Evolutionary conservation across 23 tunicate genomes (phyloP).

Genomic region (Phallusia fumigata): DNA sequence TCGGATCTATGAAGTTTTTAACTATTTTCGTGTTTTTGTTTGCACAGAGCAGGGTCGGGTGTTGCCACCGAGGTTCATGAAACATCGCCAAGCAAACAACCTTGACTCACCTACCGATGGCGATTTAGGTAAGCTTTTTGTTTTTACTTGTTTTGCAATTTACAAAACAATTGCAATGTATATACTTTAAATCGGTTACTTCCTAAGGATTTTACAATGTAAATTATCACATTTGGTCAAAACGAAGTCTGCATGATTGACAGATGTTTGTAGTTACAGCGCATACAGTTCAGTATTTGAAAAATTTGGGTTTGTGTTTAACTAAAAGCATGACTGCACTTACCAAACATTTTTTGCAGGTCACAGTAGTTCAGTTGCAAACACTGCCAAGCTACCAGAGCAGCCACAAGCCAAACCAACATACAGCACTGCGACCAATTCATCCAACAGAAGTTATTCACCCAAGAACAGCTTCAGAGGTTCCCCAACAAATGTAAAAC

Average conservation of each 20-base stretch:
- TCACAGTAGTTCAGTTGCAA: background rate
- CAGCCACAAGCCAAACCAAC: background rate
- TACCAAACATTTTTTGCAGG: background rate
- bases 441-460: background rate
- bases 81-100: constrained; percentile 5
- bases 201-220: too few species aligned
- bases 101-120: background rate
- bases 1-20: too few species aligned
- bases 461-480: background rate
- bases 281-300: too few species aligned
- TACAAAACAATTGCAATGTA: background rate
- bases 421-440: constrained; percentile 6
- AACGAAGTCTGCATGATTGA: too few species aligned
- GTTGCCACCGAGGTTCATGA: background rate
- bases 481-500: constrained; percentile 13
- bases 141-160: background rate
- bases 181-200: too few species aligned
- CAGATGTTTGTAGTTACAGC: too few species aligned
- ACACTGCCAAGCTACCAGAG: background rate
- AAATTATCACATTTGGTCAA: too few species aligned
- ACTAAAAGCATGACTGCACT: too few species aligned
- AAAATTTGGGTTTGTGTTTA: too few species aligned
- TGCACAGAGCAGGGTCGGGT: background rate
- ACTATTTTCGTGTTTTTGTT: too few species aligned
- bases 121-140: background rate